Conservation (phyloP, 37 sponge, comb jelly and placozoan species). For the Eunapius fragilis region DNA sequence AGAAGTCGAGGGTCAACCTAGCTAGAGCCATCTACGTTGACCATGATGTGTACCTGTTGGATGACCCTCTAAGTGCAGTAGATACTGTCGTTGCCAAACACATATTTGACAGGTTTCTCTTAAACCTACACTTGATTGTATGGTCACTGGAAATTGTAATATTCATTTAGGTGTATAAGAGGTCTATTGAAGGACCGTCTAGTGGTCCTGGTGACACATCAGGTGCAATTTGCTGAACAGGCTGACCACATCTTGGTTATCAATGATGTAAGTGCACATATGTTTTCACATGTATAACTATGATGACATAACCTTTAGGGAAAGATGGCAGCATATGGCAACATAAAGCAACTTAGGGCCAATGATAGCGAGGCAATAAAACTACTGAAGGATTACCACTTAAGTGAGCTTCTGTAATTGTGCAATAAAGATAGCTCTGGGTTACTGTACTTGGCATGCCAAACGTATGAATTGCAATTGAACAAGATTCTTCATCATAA, state of each 20-base stretch:
- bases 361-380: background rate
- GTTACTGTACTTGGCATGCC: no score
- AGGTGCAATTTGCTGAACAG: constrained; percentile 13
- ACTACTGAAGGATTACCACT: no score
- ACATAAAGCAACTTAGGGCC: background rate
- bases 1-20: constrained; percentile 91
- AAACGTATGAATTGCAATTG: no score
- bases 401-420: no score
- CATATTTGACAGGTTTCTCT: constrained; percentile 63
- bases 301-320: background rate
- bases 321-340: background rate
- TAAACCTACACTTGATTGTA: no score
- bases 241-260: background rate
- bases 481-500: no score
- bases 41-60: constrained; percentile 79
- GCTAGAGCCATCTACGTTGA: constrained; percentile 81
- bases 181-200: background rate
- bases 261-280: background rate
- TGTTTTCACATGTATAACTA: background rate
- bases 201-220: constrained; percentile 1
- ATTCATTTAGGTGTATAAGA: background rate
- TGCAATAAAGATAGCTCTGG: no score
- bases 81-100: constrained; percentile 75
- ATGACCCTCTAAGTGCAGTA: constrained; percentile 92
- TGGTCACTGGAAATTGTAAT: no score